Conservation (phyloP, 1,140 invertebrate species). For the Meloidogyne chitwoodi region DNA sequence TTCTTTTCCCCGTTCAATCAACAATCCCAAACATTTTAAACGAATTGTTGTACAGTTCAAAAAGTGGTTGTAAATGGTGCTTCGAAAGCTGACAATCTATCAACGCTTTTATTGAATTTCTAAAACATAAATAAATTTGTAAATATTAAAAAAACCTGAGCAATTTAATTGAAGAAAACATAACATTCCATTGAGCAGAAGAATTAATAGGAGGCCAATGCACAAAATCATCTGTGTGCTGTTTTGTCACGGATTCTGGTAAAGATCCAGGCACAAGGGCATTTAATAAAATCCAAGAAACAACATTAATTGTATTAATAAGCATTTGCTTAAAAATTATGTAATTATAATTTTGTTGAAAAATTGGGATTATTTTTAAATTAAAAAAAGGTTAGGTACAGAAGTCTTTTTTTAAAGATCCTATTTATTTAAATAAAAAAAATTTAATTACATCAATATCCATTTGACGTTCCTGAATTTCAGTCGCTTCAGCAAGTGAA, state of each 20-base stretch:
- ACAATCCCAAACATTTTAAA: constrained; percentile 43
- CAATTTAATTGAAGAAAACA: constrained; percentile 43
- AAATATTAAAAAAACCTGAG: constrained; percentile 30
- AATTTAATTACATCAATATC: constrained; percentile 51
- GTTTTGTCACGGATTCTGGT: constrained; percentile 37
- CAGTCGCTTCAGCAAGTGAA: constrained; percentile 16
- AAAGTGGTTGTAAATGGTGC: constrained; percentile 50
- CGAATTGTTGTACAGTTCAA: constrained; percentile 54
- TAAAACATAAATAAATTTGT: constrained; percentile 20
- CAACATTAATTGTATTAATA: constrained; percentile 55
- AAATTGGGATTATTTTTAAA: too few species aligned
- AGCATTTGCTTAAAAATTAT: constrained; percentile 53
- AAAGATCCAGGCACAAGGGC: constrained; percentile 47
- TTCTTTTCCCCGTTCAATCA: constrained; percentile 38
- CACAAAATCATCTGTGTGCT: constrained; percentile 50
- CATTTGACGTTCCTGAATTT: constrained; percentile 47
- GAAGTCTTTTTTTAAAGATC: too few species aligned
- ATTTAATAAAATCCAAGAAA: constrained; percentile 57
- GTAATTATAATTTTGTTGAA: not conserved
- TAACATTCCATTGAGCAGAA: constrained; percentile 30
- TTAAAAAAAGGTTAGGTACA: too few species aligned
- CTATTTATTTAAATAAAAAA: not conserved
- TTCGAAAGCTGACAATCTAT: constrained; percentile 45
- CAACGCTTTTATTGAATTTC: constrained; percentile 41
- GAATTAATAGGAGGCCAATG: constrained; percentile 41